Evolutionary conservation across 2,113 vertebrate genomes (phyloP).

Genomic region (Ciconia maguari): DNA sequence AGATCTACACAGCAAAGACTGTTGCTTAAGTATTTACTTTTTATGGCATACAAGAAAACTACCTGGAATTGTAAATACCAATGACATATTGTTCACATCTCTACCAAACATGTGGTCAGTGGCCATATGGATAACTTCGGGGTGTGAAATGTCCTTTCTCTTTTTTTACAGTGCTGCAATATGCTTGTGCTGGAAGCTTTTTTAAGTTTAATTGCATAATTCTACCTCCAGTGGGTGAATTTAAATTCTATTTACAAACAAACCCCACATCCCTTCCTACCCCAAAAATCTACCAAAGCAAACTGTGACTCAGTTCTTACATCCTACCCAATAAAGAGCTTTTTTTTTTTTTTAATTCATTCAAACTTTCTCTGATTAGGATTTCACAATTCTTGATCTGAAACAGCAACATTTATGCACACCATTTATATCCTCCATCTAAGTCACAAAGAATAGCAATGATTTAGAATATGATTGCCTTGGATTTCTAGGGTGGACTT

Average conservation of each 20-base stretch:
- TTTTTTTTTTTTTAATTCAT: not conserved
- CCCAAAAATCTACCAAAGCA: not conserved
- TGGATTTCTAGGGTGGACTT: not conserved
- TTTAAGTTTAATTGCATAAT: slow-evolving; percentile 50
- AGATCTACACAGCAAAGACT: slow-evolving; percentile 60
- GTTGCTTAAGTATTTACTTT: slow-evolving; percentile 60
- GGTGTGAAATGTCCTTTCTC: slow-evolving; percentile 64
- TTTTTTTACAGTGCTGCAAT: slow-evolving; percentile 57
- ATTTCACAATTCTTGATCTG: not conserved
- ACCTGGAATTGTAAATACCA: slow-evolving; percentile 69
- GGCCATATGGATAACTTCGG: slow-evolving; percentile 68
- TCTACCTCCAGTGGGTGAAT: not conserved
- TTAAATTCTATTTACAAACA: slow-evolving; percentile 58
- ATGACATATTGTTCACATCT: slow-evolving; percentile 69
- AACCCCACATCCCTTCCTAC: not conserved
- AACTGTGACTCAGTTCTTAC: not conserved
- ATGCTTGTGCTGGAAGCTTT: slow-evolving; percentile 52
- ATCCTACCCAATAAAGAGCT: not conserved
- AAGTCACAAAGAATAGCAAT: not conserved
- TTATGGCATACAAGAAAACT: slow-evolving; percentile 68
- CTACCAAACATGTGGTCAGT: slow-evolving; percentile 66
- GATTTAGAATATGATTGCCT: not conserved
- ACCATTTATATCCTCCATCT: not conserved
- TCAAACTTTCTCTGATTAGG: not conserved
- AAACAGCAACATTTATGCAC: not conserved